Evolutionary conservation across 1,140 invertebrate genomes (phyloP).

Genomic region (Bombus pascuorum): DNA sequence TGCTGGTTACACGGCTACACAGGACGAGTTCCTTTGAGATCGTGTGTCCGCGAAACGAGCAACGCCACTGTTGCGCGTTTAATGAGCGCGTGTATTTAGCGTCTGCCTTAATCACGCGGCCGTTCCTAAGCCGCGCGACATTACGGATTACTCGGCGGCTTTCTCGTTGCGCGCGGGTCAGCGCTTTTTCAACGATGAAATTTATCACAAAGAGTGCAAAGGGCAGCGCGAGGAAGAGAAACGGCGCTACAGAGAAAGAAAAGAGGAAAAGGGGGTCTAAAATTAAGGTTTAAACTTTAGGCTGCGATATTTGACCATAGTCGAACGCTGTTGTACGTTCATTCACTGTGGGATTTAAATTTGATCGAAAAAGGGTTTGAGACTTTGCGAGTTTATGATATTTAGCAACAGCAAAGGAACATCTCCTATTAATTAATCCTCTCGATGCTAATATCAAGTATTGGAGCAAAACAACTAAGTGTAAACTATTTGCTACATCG

Average conservation of each 20-base stretch:
- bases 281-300: neutral
- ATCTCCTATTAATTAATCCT: too few species aligned
- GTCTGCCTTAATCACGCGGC: neutral
- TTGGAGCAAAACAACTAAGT: too few species aligned
- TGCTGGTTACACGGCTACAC: neutral
- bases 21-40: neutral
- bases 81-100: slow-evolving; percentile 33
- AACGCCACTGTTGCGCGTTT: slow-evolving; percentile 2
- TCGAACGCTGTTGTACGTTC: neutral
- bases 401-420: neutral
- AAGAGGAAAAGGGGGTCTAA: neutral
- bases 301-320: neutral
- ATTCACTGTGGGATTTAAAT: too few species aligned
- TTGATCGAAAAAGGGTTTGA: neutral
- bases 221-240: too few species aligned
- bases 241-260: too few species aligned
- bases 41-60: neutral
- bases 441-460: too few species aligned
- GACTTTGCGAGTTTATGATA: too few species aligned
- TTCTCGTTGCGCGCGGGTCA: neutral
- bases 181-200: neutral
- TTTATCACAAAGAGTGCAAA: too few species aligned
- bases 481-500: neutral
- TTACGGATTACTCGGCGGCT: neutral
- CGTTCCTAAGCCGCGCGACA: neutral